Evolutionary conservation across 1,140 invertebrate species (phyloP).

Genomic region (Dermatophagoides farinae): DNA sequence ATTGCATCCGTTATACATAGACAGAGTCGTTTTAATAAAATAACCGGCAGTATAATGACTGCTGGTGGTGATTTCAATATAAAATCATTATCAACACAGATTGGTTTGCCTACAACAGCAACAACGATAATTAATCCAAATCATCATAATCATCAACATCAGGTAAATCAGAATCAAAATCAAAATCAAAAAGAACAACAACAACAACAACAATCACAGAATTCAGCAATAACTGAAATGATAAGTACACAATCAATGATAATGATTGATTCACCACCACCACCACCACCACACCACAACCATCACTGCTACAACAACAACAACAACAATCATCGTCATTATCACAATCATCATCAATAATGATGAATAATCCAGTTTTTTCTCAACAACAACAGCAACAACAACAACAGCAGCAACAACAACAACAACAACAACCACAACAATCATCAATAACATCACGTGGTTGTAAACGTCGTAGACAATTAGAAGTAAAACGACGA

Average conservation of each 20-base stretch:
- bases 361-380: neutral
- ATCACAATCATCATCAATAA: neutral
- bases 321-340: neutral
- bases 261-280: too few relatives aligned
- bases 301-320: too few relatives aligned
- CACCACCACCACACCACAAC: too few relatives aligned
- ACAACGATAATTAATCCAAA: neutral
- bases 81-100: neutral
- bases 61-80: neutral
- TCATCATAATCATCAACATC: neutral
- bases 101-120: too few relatives aligned
- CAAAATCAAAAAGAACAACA: too few relatives aligned
- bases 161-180: too few relatives aligned
- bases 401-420: neutral
- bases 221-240: too few relatives aligned
- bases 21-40: conserved; percentile 20
- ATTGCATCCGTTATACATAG: conserved; percentile 26
- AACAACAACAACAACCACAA: too few relatives aligned
- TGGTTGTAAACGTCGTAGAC: too few relatives aligned
- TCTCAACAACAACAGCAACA: neutral
- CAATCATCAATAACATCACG: neutral
- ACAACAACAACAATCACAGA: too few relatives aligned
- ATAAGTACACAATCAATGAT: too few relatives aligned
- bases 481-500: neutral
- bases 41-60: too few relatives aligned